Evolutionary conservation across 2,797 vertebrate species (phyloP), one percentile per base, ranked within the genome.

Genomic region (Telmatherina bonti): DNA sequence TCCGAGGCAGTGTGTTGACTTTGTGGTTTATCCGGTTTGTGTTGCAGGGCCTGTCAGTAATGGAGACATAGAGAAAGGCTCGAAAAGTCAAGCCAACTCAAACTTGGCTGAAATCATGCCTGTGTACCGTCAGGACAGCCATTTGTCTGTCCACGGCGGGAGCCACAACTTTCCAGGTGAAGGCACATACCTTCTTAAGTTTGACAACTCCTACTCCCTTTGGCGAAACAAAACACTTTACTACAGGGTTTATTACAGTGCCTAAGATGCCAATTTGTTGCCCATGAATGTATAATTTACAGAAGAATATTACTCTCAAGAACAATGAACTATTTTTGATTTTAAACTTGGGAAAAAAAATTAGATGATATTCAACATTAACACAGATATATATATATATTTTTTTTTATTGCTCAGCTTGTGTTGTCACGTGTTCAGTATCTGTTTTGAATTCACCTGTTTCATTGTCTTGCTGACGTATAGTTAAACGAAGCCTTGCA

Each of bases 141-240:
- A 99, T 69, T 79, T 95, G 73, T 93, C 95, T 1, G 97, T 99
- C 36, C 95, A 96, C 47, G 96, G 96, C 1, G 98, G 98, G 47
- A 97, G 95, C 88, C 98, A 99, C 0, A 95, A 98, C 47, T 99
- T 98, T 81, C 98, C 97, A 12, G 98, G 98, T 27, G 97, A 99
- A 77, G 98, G 98, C 87, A 96, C 98, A 35, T 99, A 99, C 90
- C 94, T 97, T 84, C 92, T 99, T 55, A 99, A 99, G 88, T 99
- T 99, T 7, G 98, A 99, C 90, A 99, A 99, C 92, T 99, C 98
- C 0, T 99, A 99, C 91, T 99, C 98, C 4, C 94, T 99, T 31
- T 97, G 99, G 87, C 94, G 98, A 89, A 98, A 98, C 84, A 99
- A 99, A 95, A 99, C 96, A 72, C 96, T 99, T 30, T 99, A 97